These are phyloP conservation scores for Trissolcus brochymenae DNA, from an alignment of 2,888 invertebrate genomes.

Conservation along the genomic window DNA sequence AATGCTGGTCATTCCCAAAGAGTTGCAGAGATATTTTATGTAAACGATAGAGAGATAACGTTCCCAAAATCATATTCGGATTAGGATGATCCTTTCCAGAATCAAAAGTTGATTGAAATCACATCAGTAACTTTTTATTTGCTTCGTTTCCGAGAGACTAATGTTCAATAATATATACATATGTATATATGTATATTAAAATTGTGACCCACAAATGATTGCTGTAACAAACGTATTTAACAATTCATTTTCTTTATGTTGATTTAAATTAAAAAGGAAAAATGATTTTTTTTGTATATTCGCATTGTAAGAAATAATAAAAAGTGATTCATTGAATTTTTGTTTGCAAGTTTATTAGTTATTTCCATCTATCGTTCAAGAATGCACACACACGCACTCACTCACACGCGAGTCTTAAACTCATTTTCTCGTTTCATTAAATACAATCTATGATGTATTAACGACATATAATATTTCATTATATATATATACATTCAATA, in stretches of 20 bases:
- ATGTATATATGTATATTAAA: background rate
- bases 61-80: background rate
- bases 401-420: constrained; percentile 48
- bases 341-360: constrained; percentile 40
- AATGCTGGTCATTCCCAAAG: constrained; percentile 63
- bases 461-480: constrained; percentile 66
- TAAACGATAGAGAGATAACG: constrained; percentile 14
- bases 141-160: constrained; percentile 11
- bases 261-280: background rate
- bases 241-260: constrained; percentile 13
- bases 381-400: constrained; percentile 38
- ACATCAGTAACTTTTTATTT: background rate
- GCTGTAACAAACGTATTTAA: constrained; percentile 31
- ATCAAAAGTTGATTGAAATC: background rate
- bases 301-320: constrained; percentile 49
- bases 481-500: constrained; percentile 68
- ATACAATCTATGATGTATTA: constrained; percentile 70
- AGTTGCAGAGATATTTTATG: constrained; percentile 57
- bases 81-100: background rate
- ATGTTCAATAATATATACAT: constrained; percentile 16
- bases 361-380: constrained; percentile 3
- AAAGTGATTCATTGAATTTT: constrained; percentile 25
- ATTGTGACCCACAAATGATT: constrained; percentile 12
- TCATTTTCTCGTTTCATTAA: constrained; percentile 61
- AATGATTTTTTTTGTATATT: constrained; percentile 37